Base-by-base conservation (phyloP, 2,888 invertebrate genomes). In the Autographa gamma region DNA sequence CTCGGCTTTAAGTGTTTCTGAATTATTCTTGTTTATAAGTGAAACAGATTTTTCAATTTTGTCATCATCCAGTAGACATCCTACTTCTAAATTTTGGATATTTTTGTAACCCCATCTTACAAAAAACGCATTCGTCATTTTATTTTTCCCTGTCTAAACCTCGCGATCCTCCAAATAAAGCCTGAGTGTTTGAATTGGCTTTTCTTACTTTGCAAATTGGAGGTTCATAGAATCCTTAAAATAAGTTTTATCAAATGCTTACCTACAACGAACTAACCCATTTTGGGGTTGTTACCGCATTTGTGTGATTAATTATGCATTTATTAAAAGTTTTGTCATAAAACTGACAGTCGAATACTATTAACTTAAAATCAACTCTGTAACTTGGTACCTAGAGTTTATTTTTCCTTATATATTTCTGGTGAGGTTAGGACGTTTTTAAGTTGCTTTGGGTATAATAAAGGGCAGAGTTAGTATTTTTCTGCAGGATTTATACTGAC, bases 401-500 rank as follows among this genome's bases (percentile, higher is more conserved):
- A 25, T 16, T 54, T 69, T 80, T 19, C n/a, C 59, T 52, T 71
- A 31, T 5, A 0, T 0, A 0, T 13, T 58, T 64, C 0, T 0
- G 0, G 0, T 52, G 58, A 9, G 60, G 70, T 78, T 81, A 32
- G 18, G 69, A 60, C 43, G 0, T 84, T 82, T 68, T 56, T 6
- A 71, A 63, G 34, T 48, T 19, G 14, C n/a, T 13, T 56, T 16
- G 34, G 18, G 19, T 19, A 86, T 80, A 86, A 89, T 91, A 92
- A 92, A 92, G 82, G 88, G 31, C 54, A 78, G 88, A 93, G 89
- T 93, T 92, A 88, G 90, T 91, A 93, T 92, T 93, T 92, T 90
- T 90, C 86, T 73, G 83, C 80, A 84, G 85, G 89, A 94, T 94
- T 95, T 93, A 95, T 90, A 85, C 79, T 86, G 94, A 94, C 94